phyloP scores from a whole-genome alignment of 1,140 invertebrate genomes.

The Aricia agestis region DNA sequence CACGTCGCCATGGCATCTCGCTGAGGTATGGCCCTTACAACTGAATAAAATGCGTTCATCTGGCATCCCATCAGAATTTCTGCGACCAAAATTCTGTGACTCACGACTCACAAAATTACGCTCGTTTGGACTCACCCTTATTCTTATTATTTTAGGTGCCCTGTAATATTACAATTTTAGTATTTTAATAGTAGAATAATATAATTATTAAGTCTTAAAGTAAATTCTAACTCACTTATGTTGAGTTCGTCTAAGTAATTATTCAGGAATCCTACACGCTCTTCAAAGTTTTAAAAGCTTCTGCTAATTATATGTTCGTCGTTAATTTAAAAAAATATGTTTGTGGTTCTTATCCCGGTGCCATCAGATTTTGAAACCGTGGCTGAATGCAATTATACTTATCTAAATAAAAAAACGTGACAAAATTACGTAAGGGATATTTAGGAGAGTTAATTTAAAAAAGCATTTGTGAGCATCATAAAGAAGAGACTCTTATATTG shows the following conservation, averaged over 20 bases:
- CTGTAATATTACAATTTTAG: too few relatives aligned
- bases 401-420: slow-evolving; percentile 3
- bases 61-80: too few relatives aligned
- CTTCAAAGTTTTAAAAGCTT: not conserved
- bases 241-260: not conserved
- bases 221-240: too few relatives aligned
- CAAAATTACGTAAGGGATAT: not conserved
- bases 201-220: too few relatives aligned
- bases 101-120: too few relatives aligned
- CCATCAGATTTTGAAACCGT: not conserved
- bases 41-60: too few relatives aligned
- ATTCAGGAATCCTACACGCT: not conserved
- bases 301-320: not conserved
- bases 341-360: not conserved
- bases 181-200: too few relatives aligned
- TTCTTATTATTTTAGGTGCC: too few relatives aligned
- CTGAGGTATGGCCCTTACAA: too few relatives aligned
- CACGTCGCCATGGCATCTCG: too few relatives aligned
- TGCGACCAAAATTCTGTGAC: too few relatives aligned
- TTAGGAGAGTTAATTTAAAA: not conserved
- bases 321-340: slow-evolving; percentile 16
- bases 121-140: too few relatives aligned
- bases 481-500: not conserved
- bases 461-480: not conserved
- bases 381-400: not conserved